Conservation (phyloP, 1,140 invertebrate species). For the Drosophila asahinai region DNA sequence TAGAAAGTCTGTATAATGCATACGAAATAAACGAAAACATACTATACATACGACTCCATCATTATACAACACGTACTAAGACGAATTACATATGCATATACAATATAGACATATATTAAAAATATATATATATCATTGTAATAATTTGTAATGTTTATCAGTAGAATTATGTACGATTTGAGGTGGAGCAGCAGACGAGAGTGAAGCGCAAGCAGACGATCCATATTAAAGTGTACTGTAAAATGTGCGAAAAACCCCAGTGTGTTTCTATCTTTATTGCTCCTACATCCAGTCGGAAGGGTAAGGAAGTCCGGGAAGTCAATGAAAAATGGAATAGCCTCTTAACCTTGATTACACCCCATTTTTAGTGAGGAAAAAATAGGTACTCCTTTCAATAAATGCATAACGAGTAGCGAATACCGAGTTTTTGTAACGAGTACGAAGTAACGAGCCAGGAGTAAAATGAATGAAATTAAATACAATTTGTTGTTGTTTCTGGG, state of each 20-base stretch:
- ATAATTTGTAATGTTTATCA: conserved; percentile 83
- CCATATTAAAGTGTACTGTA: conserved; percentile 51
- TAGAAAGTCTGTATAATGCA: conserved; percentile 51
- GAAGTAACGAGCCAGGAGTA: no score
- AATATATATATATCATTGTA: conserved; percentile 79
- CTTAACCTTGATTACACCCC: no score
- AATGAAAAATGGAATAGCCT: background rate
- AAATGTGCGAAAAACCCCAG: conserved; percentile 18
- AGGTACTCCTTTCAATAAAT: no score
- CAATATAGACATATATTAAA: conserved; percentile 75
- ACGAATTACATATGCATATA: conserved; percentile 72
- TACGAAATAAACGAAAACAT: conserved; percentile 35
- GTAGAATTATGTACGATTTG: conserved; percentile 60
- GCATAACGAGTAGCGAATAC: no score
- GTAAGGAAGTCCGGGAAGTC: background rate
- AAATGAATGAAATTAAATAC: no score
- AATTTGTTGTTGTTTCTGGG: no score
- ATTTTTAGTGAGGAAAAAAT: no score
- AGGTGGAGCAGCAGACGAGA: conserved; percentile 36
- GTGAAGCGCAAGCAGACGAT: conserved; percentile 39
- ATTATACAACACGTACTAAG: conserved; percentile 46
- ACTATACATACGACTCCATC: conserved; percentile 43
- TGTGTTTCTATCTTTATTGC: conserved; percentile 9
- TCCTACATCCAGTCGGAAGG: background rate
- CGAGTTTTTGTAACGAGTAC: no score